Evolutionary conservation across 2,113 vertebrate genomes (phyloP).

Genomic region (Panthera uncia): DNA sequence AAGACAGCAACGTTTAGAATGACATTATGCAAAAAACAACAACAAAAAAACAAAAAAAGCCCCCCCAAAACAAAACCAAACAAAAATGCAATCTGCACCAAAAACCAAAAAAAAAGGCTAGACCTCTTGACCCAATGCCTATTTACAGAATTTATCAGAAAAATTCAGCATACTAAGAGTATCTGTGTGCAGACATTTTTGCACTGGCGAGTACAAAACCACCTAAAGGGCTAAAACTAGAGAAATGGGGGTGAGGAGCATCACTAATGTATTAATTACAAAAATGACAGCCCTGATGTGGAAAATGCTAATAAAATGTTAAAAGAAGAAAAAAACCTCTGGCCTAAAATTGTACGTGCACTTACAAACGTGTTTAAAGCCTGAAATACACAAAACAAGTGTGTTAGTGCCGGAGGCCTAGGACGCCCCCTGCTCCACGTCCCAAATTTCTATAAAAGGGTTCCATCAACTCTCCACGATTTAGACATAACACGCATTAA

Average conservation of each 20-base stretch:
- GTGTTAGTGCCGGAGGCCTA: background rate
- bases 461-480: background rate
- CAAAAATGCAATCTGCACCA: background rate
- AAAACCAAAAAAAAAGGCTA: background rate
- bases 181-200: background rate
- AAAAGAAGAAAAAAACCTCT: background rate
- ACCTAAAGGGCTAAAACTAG: background rate
- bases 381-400: background rate
- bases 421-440: rapidly evolving
- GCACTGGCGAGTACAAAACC: background rate
- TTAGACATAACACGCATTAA: background rate
- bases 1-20: background rate
- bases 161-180: background rate
- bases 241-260: background rate
- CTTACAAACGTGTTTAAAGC: rapidly evolving
- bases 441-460: background rate
- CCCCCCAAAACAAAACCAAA: too few species aligned
- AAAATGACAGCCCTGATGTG: background rate
- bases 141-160: background rate
- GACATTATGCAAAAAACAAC: background rate
- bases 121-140: background rate
- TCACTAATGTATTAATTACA: background rate
- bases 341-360: background rate
- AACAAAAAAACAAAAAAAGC: too few species aligned
- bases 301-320: background rate